phyloP scores from a whole-genome alignment of 37 sponge, comb jelly and placozoan species.

The Corticium candelabrum region DNA sequence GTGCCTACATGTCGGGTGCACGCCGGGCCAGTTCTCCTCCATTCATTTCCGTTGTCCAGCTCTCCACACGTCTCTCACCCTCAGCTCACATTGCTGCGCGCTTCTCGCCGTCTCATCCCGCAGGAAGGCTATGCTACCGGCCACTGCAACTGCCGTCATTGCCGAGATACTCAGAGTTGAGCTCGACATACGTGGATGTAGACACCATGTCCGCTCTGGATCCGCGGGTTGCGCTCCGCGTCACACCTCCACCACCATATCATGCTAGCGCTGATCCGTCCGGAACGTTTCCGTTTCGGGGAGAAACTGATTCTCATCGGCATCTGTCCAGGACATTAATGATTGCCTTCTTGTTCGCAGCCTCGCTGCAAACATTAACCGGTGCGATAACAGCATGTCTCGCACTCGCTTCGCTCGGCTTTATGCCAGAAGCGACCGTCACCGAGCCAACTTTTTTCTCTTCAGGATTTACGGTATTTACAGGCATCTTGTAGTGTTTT shows the following conservation, averaged over 20 bases:
- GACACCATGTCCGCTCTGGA: not conserved
- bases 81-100: not conserved
- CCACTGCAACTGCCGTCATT: not conserved
- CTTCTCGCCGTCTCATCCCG: not conserved
- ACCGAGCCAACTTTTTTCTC: not conserved
- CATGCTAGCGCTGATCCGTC: not conserved
- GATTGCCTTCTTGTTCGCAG: not conserved
- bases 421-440: not conserved
- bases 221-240: not conserved
- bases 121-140: not conserved
- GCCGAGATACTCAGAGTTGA: not conserved
- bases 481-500: too few species aligned
- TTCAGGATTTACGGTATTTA: not conserved
- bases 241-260: not conserved
- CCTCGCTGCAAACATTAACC: not conserved
- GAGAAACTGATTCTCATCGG: not conserved
- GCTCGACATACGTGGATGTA: not conserved
- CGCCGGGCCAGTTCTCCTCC: too few species aligned
- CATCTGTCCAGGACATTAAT: not conserved
- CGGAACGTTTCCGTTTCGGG: too few species aligned
- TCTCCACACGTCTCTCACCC: too few species aligned
- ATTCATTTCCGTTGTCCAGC: too few species aligned
- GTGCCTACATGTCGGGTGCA: too few species aligned
- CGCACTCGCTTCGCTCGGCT: not conserved
- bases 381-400: not conserved